Percentiles rank a stretch among this genome's conserved stretches.
Evolutionary conservation across 2,888 invertebrate genomes (phyloP).

Genomic region (Actias luna): DNA sequence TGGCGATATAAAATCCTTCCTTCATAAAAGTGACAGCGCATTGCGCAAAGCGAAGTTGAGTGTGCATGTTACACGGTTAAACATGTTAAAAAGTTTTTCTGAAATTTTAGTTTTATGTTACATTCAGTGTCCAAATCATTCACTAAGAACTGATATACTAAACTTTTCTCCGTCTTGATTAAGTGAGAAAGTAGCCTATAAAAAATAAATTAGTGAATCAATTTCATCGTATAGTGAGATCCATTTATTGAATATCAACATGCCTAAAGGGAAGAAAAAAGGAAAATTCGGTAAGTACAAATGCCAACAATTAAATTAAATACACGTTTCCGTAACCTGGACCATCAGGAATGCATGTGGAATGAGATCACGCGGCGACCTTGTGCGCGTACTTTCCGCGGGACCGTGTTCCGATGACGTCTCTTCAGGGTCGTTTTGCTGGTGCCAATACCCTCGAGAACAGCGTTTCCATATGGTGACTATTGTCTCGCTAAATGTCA

Average conservation of each 20-base stretch:
- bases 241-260: slow-evolving; percentile 68
- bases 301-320: slow-evolving; percentile 4
- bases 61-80: slow-evolving; percentile 79
- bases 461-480: slow-evolving; percentile 45
- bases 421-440: slow-evolving; percentile 45
- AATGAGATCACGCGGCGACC: slow-evolving; percentile 78
- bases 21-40: slow-evolving; percentile 61
- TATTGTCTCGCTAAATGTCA: neutral
- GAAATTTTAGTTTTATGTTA: slow-evolving; percentile 86
- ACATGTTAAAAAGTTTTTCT: slow-evolving; percentile 89
- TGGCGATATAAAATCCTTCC: slow-evolving; percentile 50
- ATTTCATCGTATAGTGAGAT: slow-evolving; percentile 70
- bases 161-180: slow-evolving; percentile 92
- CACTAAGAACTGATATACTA: slow-evolving; percentile 86
- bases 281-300: slow-evolving; percentile 85
- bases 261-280: slow-evolving; percentile 90
- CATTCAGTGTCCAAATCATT: slow-evolving; percentile 87
- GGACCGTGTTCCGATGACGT: slow-evolving; percentile 51
- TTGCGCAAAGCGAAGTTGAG: slow-evolving; percentile 72
- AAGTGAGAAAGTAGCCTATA: slow-evolving; percentile 68
- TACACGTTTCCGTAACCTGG: slow-evolving; percentile 20
- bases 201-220: slow-evolving; percentile 78
- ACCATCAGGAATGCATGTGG: slow-evolving; percentile 53
- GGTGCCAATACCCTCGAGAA: slow-evolving; percentile 35
- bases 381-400: slow-evolving; percentile 69